A percentile compares a stretch with the other conserved stretches of the same genome.
These are phyloP conservation scores for Ageneiosus marmoratus DNA, from an alignment of 2,113 vertebrate species.

Conservation along the genomic window DNA sequence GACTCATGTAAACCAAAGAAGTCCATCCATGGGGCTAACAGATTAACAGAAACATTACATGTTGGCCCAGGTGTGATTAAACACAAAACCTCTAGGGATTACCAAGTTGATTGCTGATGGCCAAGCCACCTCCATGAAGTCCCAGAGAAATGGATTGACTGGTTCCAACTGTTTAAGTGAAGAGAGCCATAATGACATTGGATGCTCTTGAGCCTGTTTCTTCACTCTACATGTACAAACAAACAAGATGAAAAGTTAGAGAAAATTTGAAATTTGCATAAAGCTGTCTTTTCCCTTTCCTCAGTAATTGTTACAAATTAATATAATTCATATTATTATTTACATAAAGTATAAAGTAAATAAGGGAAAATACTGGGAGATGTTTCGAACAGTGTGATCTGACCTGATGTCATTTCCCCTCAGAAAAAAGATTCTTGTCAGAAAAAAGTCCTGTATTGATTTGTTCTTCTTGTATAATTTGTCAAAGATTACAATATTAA, in stretches of 20 bases:
- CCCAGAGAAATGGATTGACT: slow-evolving; percentile 80
- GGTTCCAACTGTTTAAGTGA: slow-evolving; percentile 82
- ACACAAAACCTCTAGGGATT: slow-evolving; percentile 79
- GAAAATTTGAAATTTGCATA: no score
- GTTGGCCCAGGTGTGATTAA: not conserved
- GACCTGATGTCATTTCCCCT: no score
- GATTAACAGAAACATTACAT: slow-evolving; percentile 24
- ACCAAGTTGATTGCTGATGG: slow-evolving; percentile 90
- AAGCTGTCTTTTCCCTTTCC: not conserved
- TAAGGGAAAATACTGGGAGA: not conserved
- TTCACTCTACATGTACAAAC: slow-evolving; percentile 73
- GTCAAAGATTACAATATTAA: no score
- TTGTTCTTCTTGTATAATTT: no score
- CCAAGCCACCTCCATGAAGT: slow-evolving; percentile 89
- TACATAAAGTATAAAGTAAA: not conserved
- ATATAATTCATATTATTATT: not conserved
- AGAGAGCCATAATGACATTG: slow-evolving; percentile 91
- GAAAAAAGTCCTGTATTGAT: no score
- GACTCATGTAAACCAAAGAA: slow-evolving; percentile 83
- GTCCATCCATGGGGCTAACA: slow-evolving; percentile 83
- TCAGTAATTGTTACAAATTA: not conserved
- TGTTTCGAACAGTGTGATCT: no score
- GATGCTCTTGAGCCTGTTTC: slow-evolving; percentile 83
- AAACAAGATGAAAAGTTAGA: not conserved
- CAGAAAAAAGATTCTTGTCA: no score